Evolutionary conservation across 2,888 invertebrate species (phyloP).

Genomic region (Metellina segmentata): DNA sequence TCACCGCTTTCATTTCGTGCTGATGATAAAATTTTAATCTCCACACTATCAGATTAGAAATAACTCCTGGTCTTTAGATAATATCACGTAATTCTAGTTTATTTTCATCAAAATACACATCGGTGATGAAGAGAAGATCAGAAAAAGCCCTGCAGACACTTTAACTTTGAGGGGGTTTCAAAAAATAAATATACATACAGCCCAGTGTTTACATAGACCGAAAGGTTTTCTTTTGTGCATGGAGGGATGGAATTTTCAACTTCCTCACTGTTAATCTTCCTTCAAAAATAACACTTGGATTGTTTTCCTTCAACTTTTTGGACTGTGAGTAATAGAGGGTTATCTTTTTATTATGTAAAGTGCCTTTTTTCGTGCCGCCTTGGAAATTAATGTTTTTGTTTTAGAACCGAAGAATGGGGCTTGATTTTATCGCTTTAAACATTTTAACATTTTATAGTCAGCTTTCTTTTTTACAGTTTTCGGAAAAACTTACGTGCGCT

Average conservation of each 20-base stretch:
- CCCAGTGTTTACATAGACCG: slow-evolving; percentile 14
- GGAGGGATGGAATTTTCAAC: neutral
- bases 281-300: slow-evolving; percentile 58
- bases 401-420: slow-evolving; percentile 38
- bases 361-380: slow-evolving; percentile 38
- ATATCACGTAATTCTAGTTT: too few species aligned
- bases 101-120: too few species aligned
- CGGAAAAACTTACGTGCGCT: slow-evolving; percentile 35
- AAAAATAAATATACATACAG: slow-evolving; percentile 15
- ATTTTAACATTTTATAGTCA: slow-evolving; percentile 28
- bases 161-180: neutral
- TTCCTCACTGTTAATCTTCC: slow-evolving; percentile 39
- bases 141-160: neutral
- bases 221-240: slow-evolving; percentile 5
- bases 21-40: too few species aligned
- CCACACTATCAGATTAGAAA: too few species aligned
- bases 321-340: slow-evolving; percentile 38
- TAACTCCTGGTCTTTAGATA: too few species aligned
- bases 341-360: slow-evolving; percentile 72
- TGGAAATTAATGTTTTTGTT: slow-evolving; percentile 65
- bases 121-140: neutral
- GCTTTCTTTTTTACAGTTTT: neutral
- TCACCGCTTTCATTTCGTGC: too few species aligned
- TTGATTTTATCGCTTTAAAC: slow-evolving; percentile 70
- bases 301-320: slow-evolving; percentile 61